Evolutionary conservation across 2,888 invertebrate genomes (phyloP).

Genomic region (Lomographa bimaculata): DNA sequence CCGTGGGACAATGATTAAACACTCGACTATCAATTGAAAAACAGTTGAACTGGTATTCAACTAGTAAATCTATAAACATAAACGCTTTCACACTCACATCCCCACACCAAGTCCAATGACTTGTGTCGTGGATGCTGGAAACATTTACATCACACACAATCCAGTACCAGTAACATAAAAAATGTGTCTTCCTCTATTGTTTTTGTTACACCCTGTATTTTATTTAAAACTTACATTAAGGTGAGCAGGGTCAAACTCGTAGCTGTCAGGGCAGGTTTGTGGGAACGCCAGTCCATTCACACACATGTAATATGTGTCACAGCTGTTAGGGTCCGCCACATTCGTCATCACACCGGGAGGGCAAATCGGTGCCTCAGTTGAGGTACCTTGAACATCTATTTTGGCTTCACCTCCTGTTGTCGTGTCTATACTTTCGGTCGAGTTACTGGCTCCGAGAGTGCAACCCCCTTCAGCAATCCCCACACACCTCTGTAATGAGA

Average conservation of each 20-base stretch:
- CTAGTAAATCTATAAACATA: too few species aligned
- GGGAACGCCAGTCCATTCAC: slow-evolving; percentile 35
- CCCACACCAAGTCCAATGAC: too few species aligned
- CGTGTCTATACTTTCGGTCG: not conserved
- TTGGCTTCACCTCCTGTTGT: not conserved
- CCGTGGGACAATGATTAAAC: too few species aligned
- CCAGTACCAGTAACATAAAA: too few species aligned
- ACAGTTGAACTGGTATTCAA: too few species aligned
- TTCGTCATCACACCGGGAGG: slow-evolving; percentile 39
- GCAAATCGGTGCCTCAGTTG: slow-evolving; percentile 31
- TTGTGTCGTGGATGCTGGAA: too few species aligned
- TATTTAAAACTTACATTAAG: slow-evolving; percentile 36
- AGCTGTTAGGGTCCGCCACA: slow-evolving; percentile 42
- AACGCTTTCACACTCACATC: too few species aligned
- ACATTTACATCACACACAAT: too few species aligned
- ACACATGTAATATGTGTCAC: slow-evolving; percentile 47
- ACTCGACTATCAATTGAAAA: too few species aligned
- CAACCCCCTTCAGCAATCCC: slow-evolving; percentile 43
- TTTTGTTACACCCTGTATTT: too few species aligned
- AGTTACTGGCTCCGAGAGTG: slow-evolving; percentile 24
- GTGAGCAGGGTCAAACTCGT: slow-evolving; percentile 37
- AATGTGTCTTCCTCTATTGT: too few species aligned
- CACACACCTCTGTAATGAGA: slow-evolving; percentile 35
- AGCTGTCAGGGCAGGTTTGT: slow-evolving; percentile 37
- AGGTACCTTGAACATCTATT: not conserved